These are phyloP conservation scores for Platycercus adscitus DNA, from an alignment of 2,113 vertebrate species.

Conservation along the genomic window DNA sequence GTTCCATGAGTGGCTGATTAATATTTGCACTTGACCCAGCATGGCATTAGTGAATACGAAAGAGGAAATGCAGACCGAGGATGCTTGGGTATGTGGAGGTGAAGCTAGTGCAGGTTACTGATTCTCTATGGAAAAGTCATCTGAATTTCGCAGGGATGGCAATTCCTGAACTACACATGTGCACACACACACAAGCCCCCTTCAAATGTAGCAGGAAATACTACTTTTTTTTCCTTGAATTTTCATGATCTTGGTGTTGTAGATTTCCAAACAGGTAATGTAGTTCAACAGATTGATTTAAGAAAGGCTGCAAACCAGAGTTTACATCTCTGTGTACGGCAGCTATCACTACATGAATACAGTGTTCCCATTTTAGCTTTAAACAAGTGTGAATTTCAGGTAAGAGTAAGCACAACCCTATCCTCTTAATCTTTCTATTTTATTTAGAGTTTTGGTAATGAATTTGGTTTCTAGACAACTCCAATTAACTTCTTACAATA, in stretches of 20 bases:
- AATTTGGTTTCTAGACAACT: neutral
- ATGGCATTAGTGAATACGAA: neutral
- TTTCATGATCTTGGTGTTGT: neutral
- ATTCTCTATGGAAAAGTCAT: neutral
- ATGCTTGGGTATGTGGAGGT: neutral
- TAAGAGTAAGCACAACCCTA: neutral
- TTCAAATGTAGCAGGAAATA: neutral
- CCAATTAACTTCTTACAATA: neutral
- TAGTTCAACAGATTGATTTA: neutral
- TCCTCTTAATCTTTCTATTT: neutral
- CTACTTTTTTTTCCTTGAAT: neutral
- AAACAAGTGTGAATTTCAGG: neutral
- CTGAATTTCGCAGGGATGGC: neutral
- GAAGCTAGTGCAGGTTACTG: neutral
- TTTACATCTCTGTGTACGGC: neutral
- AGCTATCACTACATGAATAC: neutral
- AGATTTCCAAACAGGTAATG: neutral
- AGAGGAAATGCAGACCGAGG: neutral
- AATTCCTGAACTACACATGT: neutral
- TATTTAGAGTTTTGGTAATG: neutral
- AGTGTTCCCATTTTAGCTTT: neutral
- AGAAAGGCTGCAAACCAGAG: neutral
- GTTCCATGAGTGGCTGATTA: neutral
- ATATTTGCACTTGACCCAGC: neutral
- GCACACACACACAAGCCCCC: neutral